These are phyloP conservation scores for Colius striatus DNA, from an alignment of 2,113 vertebrate species.

Conservation along the genomic window DNA sequence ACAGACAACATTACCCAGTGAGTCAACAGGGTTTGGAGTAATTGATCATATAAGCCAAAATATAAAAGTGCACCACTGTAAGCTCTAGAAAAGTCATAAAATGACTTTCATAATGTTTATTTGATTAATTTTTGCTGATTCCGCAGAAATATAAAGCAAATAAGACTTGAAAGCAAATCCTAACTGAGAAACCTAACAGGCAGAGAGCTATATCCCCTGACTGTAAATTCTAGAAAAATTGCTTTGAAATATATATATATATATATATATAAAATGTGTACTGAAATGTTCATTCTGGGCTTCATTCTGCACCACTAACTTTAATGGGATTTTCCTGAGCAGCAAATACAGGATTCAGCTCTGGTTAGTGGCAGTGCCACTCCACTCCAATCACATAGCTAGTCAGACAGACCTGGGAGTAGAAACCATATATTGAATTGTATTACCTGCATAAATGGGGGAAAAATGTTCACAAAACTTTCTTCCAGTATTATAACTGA, in stretches of 20 bases:
- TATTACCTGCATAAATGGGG: neutral
- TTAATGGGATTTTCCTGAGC: neutral
- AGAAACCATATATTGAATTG: neutral
- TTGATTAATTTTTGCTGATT: neutral
- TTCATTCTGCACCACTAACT: neutral
- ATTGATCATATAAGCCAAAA: neutral
- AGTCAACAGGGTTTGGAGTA: neutral
- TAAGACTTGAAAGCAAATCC: neutral
- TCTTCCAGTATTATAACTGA: neutral
- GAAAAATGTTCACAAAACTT: neutral
- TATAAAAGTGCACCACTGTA: neutral
- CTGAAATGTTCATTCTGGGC: neutral
- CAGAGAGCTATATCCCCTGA: neutral
- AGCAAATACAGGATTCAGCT: neutral
- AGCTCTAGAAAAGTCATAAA: neutral
- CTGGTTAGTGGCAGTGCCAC: neutral
- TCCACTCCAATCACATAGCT: rapidly evolving
- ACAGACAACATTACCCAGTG: neutral
- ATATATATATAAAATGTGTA: neutral
- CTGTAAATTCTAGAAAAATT: neutral
- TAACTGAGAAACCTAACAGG: neutral
- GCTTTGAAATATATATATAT: neutral
- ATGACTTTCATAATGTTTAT: neutral
- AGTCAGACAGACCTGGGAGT: neutral
- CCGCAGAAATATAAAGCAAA: neutral